Evolutionary conservation across 1,140 invertebrate species (phyloP).

Genomic region (Pogonomyrmex californicus): DNA sequence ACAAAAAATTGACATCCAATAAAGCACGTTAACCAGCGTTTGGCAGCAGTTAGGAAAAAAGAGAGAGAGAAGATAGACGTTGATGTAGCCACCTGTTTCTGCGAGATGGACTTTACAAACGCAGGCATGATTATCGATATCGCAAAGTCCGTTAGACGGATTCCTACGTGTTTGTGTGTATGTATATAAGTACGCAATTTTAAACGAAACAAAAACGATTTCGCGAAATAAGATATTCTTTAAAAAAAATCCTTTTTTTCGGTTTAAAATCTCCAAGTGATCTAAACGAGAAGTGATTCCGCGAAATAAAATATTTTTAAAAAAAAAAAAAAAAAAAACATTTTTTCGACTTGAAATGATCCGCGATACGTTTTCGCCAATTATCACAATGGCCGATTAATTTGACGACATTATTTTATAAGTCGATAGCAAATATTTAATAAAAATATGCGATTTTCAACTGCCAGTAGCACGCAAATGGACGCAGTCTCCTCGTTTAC

Average conservation of each 20-base stretch:
- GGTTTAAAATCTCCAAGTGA: no score
- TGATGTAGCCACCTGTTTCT: background rate
- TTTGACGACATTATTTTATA: slow-evolving; percentile 14
- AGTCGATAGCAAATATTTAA: slow-evolving; percentile 29
- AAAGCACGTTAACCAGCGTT: background rate
- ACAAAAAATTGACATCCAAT: slow-evolving; percentile 19
- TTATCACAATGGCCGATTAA: background rate
- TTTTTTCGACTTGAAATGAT: no score
- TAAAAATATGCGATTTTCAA: background rate
- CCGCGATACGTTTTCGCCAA: background rate
- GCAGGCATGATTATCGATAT: slow-evolving; percentile 25
- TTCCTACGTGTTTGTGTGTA: background rate
- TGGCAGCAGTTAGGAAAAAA: background rate
- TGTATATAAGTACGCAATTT: background rate
- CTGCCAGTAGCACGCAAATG: background rate
- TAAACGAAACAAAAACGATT: slow-evolving; percentile 1
- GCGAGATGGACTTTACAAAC: background rate
- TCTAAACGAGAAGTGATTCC: background rate
- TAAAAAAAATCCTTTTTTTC: background rate
- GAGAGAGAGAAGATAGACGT: background rate
- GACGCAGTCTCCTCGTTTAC: background rate
- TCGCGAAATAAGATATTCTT: background rate
- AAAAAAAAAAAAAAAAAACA: background rate
- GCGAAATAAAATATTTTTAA: background rate
- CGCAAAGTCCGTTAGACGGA: background rate